Evolutionary conservation across 2,113 vertebrate genomes (phyloP), one percentile per base, ranked within the genome.

Genomic region (Silurus glanis): DNA sequence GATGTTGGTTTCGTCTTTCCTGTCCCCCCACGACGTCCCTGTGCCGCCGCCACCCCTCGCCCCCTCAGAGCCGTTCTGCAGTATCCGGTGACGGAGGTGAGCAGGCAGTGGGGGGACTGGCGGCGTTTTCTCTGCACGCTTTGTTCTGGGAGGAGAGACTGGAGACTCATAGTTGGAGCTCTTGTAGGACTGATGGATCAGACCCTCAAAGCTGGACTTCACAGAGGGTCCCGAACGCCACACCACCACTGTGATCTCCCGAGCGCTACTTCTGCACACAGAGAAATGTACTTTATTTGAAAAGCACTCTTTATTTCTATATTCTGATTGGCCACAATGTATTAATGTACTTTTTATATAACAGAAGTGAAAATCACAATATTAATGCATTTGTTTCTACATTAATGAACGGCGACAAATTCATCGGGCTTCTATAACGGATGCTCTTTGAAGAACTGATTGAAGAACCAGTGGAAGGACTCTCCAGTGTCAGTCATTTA

Each of bases 191-290:
- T 96, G 92, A 87, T 97, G 96, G 90, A 96, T 92, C 87, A 96
- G 94, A 2, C 95, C 96, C 0, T 97, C 97, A 0, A 93, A 96
- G 28, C 88, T 94, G 0, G 96, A 92, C 86, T 97, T 98, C 14
- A 95, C 94, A 74, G 96, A 96, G 0, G 96, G 96, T 45, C 96
- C 96, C 0, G 97, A 95, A 25, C 97, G 96, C 97, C 97, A 98
- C 71, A 98, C 97, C 16, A 97, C 95, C 6, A 99, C 93, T 5
- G 95, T 96, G 94, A 98, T 98, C 92, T 98, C 96, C 3, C 92
- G 93, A 45, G 93, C 93, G 9, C 97, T 97, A 93, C 96, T 98
- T 93, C 97, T 99, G 87, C 0, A 87, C 84, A 53, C 66, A 86
- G 58, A 72, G 28, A 58, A 37, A 79, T 0, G 7, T 5, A 79